Evolutionary conservation across 2,888 invertebrate genomes (phyloP).

Genomic region (Gastrophysa polygoni): DNA sequence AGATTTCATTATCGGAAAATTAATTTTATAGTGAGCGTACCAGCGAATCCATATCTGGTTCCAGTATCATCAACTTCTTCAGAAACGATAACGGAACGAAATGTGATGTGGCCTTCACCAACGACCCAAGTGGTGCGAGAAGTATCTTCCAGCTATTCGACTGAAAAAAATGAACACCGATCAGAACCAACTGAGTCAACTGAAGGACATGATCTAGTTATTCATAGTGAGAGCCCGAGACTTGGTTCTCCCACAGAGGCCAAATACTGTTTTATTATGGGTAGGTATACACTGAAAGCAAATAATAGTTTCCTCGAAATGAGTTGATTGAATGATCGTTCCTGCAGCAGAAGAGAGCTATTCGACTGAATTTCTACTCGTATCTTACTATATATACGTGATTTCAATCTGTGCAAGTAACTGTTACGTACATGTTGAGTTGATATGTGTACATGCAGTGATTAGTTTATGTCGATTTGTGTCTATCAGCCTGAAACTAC

Average conservation of each 20-base stretch:
- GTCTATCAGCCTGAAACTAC: too few species aligned
- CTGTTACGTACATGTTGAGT: too few species aligned
- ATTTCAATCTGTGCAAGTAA: too few species aligned
- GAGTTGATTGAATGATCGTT: too few species aligned
- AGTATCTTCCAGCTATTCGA: conserved; percentile 34
- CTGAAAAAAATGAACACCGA: neutral
- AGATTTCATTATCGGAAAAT: too few species aligned
- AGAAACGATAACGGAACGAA: conserved; percentile 19
- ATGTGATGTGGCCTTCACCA: conserved; percentile 15
- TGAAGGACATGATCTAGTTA: neutral
- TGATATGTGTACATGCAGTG: too few species aligned
- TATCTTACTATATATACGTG: too few species aligned
- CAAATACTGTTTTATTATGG: conserved; percentile 59
- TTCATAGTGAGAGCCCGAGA: conserved; percentile 27
- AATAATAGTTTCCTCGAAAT: too few species aligned
- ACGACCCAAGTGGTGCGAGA: conserved; percentile 26
- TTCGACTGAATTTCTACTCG: too few species aligned
- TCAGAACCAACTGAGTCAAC: neutral
- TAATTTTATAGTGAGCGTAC: conserved; percentile 38
- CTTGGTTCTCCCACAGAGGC: conserved; percentile 45
- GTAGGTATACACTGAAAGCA: too few species aligned
- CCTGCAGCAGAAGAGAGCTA: too few species aligned
- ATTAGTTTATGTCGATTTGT: too few species aligned
- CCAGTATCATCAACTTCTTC: conserved; percentile 25
- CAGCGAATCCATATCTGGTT: conserved; percentile 31